Evolutionary conservation across 2,888 invertebrate genomes (phyloP).

Genomic region (Brenthis ino): DNA sequence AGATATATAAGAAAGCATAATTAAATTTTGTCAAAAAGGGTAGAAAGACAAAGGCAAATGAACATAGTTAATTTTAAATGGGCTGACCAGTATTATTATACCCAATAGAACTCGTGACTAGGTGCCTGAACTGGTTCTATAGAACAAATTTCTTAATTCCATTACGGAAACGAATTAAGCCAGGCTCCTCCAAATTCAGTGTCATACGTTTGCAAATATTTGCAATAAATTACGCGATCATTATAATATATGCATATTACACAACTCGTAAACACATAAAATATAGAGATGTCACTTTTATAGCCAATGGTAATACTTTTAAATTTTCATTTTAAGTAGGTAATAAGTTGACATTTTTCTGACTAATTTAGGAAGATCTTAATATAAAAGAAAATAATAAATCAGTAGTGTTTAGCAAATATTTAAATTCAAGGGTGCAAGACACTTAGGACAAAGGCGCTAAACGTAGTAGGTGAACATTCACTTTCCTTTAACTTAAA

Average conservation of each 20-base stretch:
- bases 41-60: background rate
- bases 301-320: background rate
- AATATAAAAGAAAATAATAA: no score
- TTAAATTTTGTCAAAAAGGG: no score
- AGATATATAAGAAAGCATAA: no score
- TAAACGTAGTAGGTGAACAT: slow-evolving; percentile 26
- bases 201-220: slow-evolving; percentile 25
- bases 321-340: background rate
- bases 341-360: no score
- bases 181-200: slow-evolving; percentile 38
- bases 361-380: no score
- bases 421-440: slow-evolving; percentile 10
- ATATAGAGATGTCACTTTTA: slow-evolving; percentile 8
- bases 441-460: slow-evolving; percentile 1
- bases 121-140: slow-evolving; percentile 42
- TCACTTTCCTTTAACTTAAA: slow-evolving; percentile 28
- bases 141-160: slow-evolving; percentile 49
- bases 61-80: background rate
- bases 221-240: slow-evolving; percentile 5
- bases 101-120: slow-evolving; percentile 37
- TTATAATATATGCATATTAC: slow-evolving; percentile 14
- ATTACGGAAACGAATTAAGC: slow-evolving; percentile 38
- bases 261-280: background rate
- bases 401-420: no score
- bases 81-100: background rate